These are phyloP conservation scores for Pseudoatta argentina DNA, from an alignment of 1,140 invertebrate genomes.

Conservation along the genomic window DNA sequence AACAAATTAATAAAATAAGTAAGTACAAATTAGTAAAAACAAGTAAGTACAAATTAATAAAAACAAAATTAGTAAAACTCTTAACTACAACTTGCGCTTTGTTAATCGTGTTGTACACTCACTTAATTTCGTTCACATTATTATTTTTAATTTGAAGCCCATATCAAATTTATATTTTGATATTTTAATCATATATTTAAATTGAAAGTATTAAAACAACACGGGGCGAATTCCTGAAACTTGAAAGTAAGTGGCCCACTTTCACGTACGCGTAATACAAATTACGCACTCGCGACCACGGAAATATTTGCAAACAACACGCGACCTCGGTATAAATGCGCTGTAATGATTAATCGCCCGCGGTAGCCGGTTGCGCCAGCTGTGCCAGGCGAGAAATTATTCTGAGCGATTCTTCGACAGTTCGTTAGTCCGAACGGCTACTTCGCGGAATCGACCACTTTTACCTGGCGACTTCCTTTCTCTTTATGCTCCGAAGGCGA, in stretches of 20 bases:
- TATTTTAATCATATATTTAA: not conserved
- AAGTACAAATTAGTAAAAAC: no score
- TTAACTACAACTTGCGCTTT: no score
- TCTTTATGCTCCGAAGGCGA: slow-evolving; percentile 50
- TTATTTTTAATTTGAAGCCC: no score
- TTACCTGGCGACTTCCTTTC: slow-evolving; percentile 59
- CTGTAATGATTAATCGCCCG: slow-evolving; percentile 54
- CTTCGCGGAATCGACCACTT: slow-evolving; percentile 59
- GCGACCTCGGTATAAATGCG: slow-evolving; percentile 43
- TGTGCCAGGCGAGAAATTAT: slow-evolving; percentile 59
- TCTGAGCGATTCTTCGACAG: slow-evolving; percentile 61
- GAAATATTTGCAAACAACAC: slow-evolving; percentile 57
- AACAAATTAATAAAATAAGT: no score
- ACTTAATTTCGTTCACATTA: no score
- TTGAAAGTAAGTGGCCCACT: slow-evolving; percentile 34
- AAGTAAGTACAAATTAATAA: no score
- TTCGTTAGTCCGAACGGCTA: slow-evolving; percentile 53
- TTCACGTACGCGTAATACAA: slow-evolving; percentile 16
- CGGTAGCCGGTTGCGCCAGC: slow-evolving; percentile 56
- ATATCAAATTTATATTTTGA: no score
- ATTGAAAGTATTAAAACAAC: not conserved
- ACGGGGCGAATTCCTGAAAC: not conserved
- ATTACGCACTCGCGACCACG: slow-evolving; percentile 28
- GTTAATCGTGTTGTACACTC: no score
- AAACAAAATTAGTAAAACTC: no score